Conservation (phyloP, 2,888 invertebrate species). For the Eulithis prunata region DNA sequence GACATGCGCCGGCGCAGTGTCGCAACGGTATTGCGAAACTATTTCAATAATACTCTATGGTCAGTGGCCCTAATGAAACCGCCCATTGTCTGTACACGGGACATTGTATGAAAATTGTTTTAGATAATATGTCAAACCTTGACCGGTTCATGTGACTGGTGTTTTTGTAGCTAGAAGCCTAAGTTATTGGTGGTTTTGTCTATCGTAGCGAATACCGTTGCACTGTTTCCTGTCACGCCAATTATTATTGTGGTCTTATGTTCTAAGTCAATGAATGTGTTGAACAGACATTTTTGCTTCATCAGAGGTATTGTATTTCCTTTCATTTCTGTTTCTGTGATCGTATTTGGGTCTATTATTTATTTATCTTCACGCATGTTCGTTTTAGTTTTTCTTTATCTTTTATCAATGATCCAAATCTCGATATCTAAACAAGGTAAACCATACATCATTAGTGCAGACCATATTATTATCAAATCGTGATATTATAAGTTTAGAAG, state of each 20-base stretch:
- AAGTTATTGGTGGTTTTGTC: not conserved
- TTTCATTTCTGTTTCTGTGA: not conserved
- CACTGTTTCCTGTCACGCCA: no score
- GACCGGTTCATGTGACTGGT: conserved; percentile 17
- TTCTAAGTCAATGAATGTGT: no score
- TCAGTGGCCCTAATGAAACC: conserved; percentile 59
- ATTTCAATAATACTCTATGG: conserved; percentile 59
- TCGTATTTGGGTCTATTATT: conserved; percentile 8
- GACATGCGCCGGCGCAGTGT: conserved; percentile 50
- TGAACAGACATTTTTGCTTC: not conserved
- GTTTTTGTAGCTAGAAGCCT: not conserved
- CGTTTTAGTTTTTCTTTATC: conserved; percentile 13
- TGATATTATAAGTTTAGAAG: not conserved
- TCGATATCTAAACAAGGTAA: conserved; percentile 20
- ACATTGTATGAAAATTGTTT: conserved; percentile 32
- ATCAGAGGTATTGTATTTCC: not conserved
- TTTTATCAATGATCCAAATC: conserved; percentile 24
- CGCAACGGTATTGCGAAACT: conserved; percentile 61
- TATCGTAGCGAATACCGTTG: no score
- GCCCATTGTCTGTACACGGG: conserved; percentile 52
- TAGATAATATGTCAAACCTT: conserved; percentile 28
- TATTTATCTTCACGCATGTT: conserved; percentile 1
- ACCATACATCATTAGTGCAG: conserved; percentile 27
- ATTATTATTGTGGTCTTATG: no score
- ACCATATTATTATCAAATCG: conserved; percentile 17